These are phyloP conservation scores for Orthonyx spaldingii DNA, from an alignment of 2,113 vertebrate genomes.

Conservation along the genomic window DNA sequence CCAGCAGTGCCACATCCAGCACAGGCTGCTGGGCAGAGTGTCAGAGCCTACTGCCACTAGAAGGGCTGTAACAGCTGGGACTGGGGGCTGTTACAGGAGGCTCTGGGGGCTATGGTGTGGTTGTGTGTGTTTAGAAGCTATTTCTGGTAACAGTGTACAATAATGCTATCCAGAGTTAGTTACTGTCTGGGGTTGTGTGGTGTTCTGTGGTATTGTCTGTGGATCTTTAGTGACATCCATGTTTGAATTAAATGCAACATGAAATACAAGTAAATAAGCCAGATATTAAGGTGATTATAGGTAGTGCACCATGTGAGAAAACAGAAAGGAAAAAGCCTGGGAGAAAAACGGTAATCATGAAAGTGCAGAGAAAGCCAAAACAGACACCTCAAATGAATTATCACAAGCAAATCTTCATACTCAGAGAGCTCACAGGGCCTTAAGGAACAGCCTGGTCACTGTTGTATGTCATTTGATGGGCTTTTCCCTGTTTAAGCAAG, in stretches of 20 bases:
- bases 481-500: not conserved
- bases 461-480: not conserved
- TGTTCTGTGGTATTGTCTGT: not conserved
- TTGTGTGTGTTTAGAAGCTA: not conserved
- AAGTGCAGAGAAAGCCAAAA: not conserved
- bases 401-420: not conserved
- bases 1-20: too few species aligned
- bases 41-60: not conserved
- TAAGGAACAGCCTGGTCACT: not conserved
- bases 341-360: not conserved
- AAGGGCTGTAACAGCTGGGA: not conserved
- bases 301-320: not conserved
- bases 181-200: not conserved
- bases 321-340: not conserved
- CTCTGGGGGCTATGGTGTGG: not conserved
- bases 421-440: fast-evolving
- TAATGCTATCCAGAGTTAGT: not conserved
- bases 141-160: not conserved
- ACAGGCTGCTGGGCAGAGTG: not conserved
- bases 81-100: not conserved
- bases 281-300: not conserved
- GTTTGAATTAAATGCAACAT: not conserved
- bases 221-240: not conserved
- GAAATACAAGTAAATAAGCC: not conserved
- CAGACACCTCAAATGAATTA: not conserved